Conservation (phyloP, 2,888 invertebrate species). For the Phengaris arion region DNA sequence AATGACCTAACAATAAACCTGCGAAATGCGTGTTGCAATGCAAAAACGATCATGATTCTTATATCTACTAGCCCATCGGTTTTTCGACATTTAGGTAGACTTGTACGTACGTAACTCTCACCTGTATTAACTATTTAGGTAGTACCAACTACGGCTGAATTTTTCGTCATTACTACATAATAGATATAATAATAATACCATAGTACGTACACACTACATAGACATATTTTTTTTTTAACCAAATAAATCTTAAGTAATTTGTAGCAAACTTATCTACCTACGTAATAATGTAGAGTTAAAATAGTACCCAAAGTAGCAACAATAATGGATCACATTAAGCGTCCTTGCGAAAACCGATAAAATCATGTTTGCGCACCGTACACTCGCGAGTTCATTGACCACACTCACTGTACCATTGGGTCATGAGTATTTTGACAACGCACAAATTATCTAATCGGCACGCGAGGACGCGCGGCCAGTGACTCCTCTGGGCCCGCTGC, state of each 20-base stretch:
- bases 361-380: conserved; percentile 54
- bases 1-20: neutral
- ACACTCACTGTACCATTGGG: conserved; percentile 77
- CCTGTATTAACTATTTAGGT: neutral
- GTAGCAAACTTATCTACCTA: too few species aligned
- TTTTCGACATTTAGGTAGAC: neutral
- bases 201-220: too few species aligned
- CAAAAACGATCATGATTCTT: neutral
- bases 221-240: too few species aligned
- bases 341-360: conserved; percentile 43
- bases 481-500: conserved; percentile 58
- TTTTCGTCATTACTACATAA: too few species aligned
- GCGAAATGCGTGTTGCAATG: conserved; percentile 17
- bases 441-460: conserved; percentile 79
- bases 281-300: too few species aligned
- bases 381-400: conserved; percentile 59
- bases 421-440: conserved; percentile 79
- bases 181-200: too few species aligned
- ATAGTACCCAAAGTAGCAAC: neutral
- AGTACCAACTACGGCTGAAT: neutral
- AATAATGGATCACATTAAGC: neutral
- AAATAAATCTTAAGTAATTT: too few species aligned
- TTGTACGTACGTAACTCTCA: neutral
- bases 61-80: neutral
- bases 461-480: conserved; percentile 73